Evolutionary conservation across 2,888 invertebrate species (phyloP).

Genomic region (Iphiclides podalirius): DNA sequence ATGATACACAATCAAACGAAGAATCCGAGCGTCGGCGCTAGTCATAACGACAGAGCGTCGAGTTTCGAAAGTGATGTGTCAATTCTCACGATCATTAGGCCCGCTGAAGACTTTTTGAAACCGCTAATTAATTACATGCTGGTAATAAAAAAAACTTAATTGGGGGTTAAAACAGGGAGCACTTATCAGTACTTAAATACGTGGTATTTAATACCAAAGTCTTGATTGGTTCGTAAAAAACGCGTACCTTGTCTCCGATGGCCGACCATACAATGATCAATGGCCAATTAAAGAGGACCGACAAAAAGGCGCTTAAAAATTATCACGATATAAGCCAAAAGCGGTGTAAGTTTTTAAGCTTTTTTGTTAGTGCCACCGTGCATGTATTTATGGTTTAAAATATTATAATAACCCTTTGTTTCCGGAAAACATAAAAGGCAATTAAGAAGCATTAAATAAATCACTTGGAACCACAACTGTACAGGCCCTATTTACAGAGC

Average conservation of each 20-base stretch:
- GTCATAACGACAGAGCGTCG: not conserved
- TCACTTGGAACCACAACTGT: too few relatives aligned
- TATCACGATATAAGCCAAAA: too few relatives aligned
- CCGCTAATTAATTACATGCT: conserved; percentile 6
- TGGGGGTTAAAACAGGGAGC: not conserved
- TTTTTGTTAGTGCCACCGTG: too few relatives aligned
- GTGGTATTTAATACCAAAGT: not conserved
- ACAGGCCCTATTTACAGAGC: too few relatives aligned
- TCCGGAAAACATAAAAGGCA: too few relatives aligned
- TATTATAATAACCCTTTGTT: too few relatives aligned
- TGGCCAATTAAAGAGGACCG: too few relatives aligned
- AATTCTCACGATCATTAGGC: conserved; percentile 16
- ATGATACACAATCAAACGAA: too few relatives aligned
- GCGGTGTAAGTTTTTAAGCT: too few relatives aligned
- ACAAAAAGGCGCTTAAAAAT: too few relatives aligned
- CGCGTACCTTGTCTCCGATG: not conserved
- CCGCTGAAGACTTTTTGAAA: not conserved
- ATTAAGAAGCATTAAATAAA: too few relatives aligned
- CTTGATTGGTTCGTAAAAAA: not conserved
- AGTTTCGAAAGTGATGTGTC: conserved; percentile 11
- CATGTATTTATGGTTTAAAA: too few relatives aligned
- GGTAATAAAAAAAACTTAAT: conserved; percentile 3
- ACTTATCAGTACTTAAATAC: not conserved
- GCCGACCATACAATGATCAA: not conserved
- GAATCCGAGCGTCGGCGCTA: not conserved